Evolutionary conservation across 2,888 invertebrate species (phyloP), one percentile per base, ranked within the genome.

Genomic region (Chrysolina oricalcia): DNA sequence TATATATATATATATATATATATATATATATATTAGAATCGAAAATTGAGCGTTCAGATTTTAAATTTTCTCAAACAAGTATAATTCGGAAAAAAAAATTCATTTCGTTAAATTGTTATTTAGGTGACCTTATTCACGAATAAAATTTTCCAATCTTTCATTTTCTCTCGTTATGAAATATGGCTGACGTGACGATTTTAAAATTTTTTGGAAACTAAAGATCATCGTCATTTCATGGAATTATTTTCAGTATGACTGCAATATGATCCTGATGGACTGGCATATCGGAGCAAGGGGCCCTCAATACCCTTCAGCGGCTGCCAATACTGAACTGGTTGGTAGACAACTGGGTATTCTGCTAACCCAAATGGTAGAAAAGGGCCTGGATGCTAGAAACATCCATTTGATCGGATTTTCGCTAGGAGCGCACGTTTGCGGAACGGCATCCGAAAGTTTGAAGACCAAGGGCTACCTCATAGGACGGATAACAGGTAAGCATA

Each of bases 401-500:
- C 92, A 92, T 83, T 81, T 92, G 19, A 88, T 92, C 35, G 92
- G 92, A 13, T 92, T 92, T 85, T 92, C 92, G 69, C 85, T 92
- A 1, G 92, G 92, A 0, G 92, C 92, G 6, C 92, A 92, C 80
- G 90, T 92, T 0, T 91, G 91, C 8, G 92, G 91, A 0, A 91
- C 91, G 74, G 91, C 92, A 11, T 91, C 92, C 0, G 90, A 92
- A 82, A 84, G 90, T 19, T 83, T 92, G 2, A 91, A 91, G 78
- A 86, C 85, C 9, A 86, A 87, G 53, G 88, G 88, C 4, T 82
- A 89, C 27, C 85, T 90, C 40, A 79, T 92, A 17, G 92, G 91
- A n/a, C 87, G 92, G 75, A 92, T 92, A 79, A 91, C 92, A 72
- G 92, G 92, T 87, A 76, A 63, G 48, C 35, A 35, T 23, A 13